Conservation (phyloP, 92 coral and sea anemone genomes). For the Bergia puertoricense region DNA sequence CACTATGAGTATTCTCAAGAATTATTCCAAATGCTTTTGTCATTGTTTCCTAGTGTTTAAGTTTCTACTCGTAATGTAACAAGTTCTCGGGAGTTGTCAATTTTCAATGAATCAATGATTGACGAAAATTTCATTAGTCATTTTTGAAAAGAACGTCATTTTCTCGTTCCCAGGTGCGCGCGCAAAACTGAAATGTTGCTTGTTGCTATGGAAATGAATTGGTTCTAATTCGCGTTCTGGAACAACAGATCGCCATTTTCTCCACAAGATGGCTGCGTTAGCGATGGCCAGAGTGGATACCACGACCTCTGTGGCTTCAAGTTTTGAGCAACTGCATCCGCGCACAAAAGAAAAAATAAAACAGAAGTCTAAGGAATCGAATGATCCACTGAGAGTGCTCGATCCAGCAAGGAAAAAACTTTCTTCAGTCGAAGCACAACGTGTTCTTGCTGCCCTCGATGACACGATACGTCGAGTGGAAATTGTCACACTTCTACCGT, state of each 20-base stretch:
- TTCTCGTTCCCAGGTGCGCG: neutral
- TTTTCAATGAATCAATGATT: no score
- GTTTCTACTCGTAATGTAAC: no score
- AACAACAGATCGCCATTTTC: constrained; percentile 40
- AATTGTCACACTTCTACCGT: constrained; percentile 84
- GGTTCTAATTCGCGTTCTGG: constrained; percentile 52
- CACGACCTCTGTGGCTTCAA: constrained; percentile 92
- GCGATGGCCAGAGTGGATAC: constrained; percentile 76
- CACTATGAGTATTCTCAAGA: no score
- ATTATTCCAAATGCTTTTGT: no score
- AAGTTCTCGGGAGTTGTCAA: no score
- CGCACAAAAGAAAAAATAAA: constrained; percentile 74
- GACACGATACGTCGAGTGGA: constrained; percentile 87
- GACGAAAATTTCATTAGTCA: no score
- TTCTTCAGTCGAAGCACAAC: constrained; percentile 96
- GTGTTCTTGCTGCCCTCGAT: constrained; percentile 89
- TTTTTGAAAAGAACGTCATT: no score
- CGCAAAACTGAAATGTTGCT: constrained; percentile 6
- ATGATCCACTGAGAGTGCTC: constrained; percentile 89
- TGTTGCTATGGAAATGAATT: constrained; percentile 65
- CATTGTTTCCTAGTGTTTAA: no score
- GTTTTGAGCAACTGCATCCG: constrained; percentile 75
- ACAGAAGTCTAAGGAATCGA: constrained; percentile 69
- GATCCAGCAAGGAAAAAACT: constrained; percentile 96
- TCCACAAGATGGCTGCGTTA: constrained; percentile 73